These are phyloP conservation scores for Gymnodraco acuticeps DNA, from an alignment of 2,797 vertebrate species.

Conservation along the genomic window DNA sequence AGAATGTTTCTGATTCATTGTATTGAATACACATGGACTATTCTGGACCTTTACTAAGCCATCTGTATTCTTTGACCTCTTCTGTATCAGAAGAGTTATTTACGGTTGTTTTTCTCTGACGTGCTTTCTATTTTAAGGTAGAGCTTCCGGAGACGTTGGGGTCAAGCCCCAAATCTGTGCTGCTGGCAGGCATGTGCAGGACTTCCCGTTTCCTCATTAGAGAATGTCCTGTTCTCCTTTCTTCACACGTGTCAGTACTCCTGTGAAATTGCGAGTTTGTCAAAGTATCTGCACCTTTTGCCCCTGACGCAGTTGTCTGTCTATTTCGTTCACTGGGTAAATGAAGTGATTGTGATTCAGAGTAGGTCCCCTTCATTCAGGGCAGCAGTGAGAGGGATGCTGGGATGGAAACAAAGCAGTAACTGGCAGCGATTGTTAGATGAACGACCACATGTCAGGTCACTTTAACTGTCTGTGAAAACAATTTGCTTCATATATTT, in stretches of 20 bases:
- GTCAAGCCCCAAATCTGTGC: conserved; percentile 41
- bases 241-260: neutral
- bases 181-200: conserved; percentile 13
- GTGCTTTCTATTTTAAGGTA: conserved; percentile 16
- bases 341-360: conserved; percentile 47
- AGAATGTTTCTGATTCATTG: conserved; percentile 7
- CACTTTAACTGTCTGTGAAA: no score
- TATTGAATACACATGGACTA: conserved; percentile 6
- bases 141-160: conserved; percentile 16
- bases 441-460: no score
- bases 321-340: conserved; percentile 21
- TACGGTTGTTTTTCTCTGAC: conserved; percentile 24
- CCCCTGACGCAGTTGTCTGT: conserved; percentile 4
- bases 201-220: conserved; percentile 11
- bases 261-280: conserved; percentile 18
- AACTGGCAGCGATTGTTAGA: neutral
- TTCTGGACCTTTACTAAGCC: conserved; percentile 8
- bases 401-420: neutral
- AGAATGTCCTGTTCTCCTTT: neutral
- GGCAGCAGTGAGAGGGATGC: neutral
- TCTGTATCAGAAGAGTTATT: conserved; percentile 30
- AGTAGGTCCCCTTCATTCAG: conserved; percentile 10
- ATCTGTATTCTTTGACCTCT: conserved; percentile 20
- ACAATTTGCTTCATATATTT: no score
- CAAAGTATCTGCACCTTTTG: neutral